Evolutionary conservation across 53 echinoderm and acorn worm species (phyloP), one percentile per base, ranked within the genome.

Genomic region (Luidia sarsii): DNA sequence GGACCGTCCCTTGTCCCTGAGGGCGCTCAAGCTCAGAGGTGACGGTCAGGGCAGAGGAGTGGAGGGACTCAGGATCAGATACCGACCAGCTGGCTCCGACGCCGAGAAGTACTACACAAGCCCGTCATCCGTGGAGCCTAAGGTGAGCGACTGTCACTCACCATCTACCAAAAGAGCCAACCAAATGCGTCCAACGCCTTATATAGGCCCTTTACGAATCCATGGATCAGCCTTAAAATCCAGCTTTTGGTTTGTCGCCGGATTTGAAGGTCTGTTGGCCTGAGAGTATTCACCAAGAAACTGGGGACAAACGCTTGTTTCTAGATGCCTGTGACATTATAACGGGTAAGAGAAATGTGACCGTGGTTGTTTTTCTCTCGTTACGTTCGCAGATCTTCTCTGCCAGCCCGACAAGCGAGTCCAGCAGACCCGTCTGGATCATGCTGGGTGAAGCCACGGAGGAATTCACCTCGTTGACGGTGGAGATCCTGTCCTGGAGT

Each of bases 381-480:
- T 15, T 62, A 7, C 31, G n/a, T 14, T 6, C 18, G 0, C 35
- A 65, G 77, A 20, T 23, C 22, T 77, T 77, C 32, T 15, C 48
- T 20, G 77, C 60, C 10, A 18, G 6, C 22, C 25, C 61, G 33
- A 29, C 77, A 4, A 19, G 56, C 22, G 23, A 45, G 11, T 77
- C 77, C 6, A 0, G 0, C 2, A 29, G 5, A 1, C 62, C 77
- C 11, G 77, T 77, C 16, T 77, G 60, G 77, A 24, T 77, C 29
- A 60, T 29, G 32, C 45, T 77, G n/a, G 9, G 43, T 0, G 48
- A 77, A 33, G 43, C 57, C 19, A 77, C 77, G 3, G 62, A 77
- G 48, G 13, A 46, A 1, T 6, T 33, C 29, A 1, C 30, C 32
- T 48, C 61, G 29, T 23, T 77, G 0, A 77, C 59, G 3, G 46